Evolutionary conservation across 2,888 invertebrate species (phyloP).

Genomic region (Cryptus viduatorius): DNA sequence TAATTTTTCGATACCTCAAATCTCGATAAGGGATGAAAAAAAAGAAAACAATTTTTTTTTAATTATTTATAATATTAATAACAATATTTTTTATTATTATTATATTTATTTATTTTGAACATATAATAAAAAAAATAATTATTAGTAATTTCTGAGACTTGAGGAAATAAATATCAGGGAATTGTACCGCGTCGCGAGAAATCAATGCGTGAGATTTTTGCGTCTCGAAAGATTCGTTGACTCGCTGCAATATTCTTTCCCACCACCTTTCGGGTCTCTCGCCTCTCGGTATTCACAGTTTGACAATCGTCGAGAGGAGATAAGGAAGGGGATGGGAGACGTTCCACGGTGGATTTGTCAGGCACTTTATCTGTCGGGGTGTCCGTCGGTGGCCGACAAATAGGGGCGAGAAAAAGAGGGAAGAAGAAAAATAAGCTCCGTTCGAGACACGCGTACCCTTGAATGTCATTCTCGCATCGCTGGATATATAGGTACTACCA

Average conservation of each 20-base stretch:
- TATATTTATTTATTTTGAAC: not conserved
- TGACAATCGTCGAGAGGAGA: constrained; percentile 16
- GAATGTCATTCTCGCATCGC: constrained; percentile 2
- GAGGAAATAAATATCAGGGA: not conserved
- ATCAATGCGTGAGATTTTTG: constrained; percentile 6
- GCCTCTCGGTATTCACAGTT: constrained; percentile 8
- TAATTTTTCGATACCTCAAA: too few relatives aligned
- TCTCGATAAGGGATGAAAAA: not conserved
- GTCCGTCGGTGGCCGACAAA: constrained; percentile 34
- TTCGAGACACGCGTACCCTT: constrained; percentile 11
- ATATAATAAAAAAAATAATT: not conserved
- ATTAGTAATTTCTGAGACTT: not conserved
- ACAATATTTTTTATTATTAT: not conserved
- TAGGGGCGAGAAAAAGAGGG: constrained; percentile 12
- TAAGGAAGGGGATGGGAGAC: not conserved
- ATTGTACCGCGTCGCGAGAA: not conserved
- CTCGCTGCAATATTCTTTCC: constrained; percentile 4
- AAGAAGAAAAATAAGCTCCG: constrained; percentile 24
- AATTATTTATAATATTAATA: not conserved
- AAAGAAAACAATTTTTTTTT: not conserved
- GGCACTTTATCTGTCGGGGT: constrained; percentile 39
- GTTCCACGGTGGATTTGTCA: constrained; percentile 40
- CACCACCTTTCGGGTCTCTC: not conserved
- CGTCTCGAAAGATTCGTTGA: constrained; percentile 23
- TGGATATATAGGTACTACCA: constrained; percentile 8